Conservation (phyloP, 2,888 invertebrate species). For the Nomada goodeniana region DNA sequence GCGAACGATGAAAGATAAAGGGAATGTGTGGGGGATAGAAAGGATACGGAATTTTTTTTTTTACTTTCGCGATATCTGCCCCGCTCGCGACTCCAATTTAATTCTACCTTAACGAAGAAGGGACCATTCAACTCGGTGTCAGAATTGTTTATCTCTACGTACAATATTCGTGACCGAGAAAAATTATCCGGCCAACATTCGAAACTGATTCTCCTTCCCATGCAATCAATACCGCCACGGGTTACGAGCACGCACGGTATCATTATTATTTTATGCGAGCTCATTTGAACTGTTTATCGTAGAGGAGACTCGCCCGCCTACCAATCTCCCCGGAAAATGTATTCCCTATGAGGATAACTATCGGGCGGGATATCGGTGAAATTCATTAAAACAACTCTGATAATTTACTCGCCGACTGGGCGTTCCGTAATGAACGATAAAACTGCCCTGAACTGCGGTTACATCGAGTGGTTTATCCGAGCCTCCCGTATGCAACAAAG, state of each 20-base stretch:
- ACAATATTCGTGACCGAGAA: no score
- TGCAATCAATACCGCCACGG: no score
- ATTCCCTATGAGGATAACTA: slow-evolving; percentile 19
- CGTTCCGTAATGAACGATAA: slow-evolving; percentile 64
- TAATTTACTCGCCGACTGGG: slow-evolving; percentile 54
- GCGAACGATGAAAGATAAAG: slow-evolving; percentile 13
- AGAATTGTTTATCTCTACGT: no score
- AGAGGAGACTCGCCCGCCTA: slow-evolving; percentile 1
- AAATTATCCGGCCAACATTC: no score
- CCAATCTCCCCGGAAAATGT: not conserved
- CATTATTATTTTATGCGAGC: slow-evolving; percentile 1
- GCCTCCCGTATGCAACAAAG: slow-evolving; percentile 38
- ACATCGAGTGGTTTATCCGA: slow-evolving; percentile 64
- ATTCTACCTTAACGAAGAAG: no score
- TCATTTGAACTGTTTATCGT: slow-evolving; percentile 8
- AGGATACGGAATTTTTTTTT: not conserved
- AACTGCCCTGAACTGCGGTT: slow-evolving; percentile 48
- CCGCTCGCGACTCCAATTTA: no score
- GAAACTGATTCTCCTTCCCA: no score
- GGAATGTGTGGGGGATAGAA: not conserved
- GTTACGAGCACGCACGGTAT: not conserved
- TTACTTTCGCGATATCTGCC: not conserved
- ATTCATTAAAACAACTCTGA: slow-evolving; percentile 63
- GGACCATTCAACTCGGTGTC: no score
- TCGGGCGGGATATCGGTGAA: slow-evolving; percentile 33